Evolutionary conservation across 2,797 vertebrate species (phyloP), one percentile per base, ranked within the genome.

Genomic region (Alectoris magna): DNA sequence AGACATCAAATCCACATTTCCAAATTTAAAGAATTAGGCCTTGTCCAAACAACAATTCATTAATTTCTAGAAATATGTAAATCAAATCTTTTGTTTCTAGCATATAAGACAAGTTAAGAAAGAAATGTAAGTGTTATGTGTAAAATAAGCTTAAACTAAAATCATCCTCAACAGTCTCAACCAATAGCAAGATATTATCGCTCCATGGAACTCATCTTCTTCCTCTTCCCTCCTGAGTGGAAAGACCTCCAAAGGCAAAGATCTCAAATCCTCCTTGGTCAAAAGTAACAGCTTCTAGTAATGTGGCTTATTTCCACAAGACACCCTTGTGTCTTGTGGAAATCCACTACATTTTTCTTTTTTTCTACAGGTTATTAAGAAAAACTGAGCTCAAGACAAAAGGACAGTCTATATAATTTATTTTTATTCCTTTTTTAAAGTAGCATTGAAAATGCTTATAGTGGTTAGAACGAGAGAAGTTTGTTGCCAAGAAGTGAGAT

Each of bases 1-100:
- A 11, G 38, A 66, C 3, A 2, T 41, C 4, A 31, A 41, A 72
- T 56, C 36, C 7, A 29, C 44, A 81, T 74, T 77, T 91, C 12
- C 31, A 41, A 24, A 78, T 8, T 64, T 68, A 60, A 78, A 81
- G 27, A n/a, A 81, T 2, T 68, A 2, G 8, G 2, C 77, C 9
- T 56, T 39, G 14, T 51, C 15, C 13, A 79, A 73, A n/a, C 0
- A 73, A n/a, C 0, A 34, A 62, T 27, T 56, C 0, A 49, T 36
- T 71, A 39, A 3, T 71, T 75, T 48, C 22, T 1, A 21, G 63
- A 88, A 86, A 44, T 4, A 31, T 0, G 0, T 23, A 59, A 55
- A 43, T 39, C 53, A 7, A 11, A 27, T 27, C 0, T 1, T 22
- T 71, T 18, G 9, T 10, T 4, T 5, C 46, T 55, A 19, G 60